Evolutionary conservation across 2,797 vertebrate genomes (phyloP).

Genomic region (Propithecus perrieri): DNA sequence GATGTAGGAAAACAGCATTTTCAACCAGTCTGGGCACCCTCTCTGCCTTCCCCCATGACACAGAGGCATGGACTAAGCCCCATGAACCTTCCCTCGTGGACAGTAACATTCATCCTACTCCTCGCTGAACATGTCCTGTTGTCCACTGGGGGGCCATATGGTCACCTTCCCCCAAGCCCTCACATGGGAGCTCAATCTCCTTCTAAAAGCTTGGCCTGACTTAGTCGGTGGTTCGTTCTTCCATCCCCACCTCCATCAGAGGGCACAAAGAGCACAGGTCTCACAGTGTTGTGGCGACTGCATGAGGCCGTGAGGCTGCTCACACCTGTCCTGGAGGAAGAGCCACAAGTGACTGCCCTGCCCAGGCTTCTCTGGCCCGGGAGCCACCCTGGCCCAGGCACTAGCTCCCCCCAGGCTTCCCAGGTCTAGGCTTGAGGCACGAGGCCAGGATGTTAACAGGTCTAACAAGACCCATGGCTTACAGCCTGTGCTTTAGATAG

Average conservation of each 20-base stretch:
- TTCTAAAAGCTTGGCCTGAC: background rate
- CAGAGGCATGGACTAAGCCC: background rate
- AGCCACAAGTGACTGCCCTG: rapidly evolving
- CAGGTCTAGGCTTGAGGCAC: background rate
- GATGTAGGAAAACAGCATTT: background rate
- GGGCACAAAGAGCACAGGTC: background rate
- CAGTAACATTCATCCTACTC: rapidly evolving
- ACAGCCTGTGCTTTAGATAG: background rate
- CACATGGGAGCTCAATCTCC: background rate
- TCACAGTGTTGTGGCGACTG: background rate
- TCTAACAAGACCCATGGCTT: background rate
- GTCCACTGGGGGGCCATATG: rapidly evolving
- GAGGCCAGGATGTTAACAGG: background rate
- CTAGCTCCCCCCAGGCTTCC: background rate
- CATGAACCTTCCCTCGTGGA: background rate
- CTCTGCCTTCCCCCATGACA: background rate
- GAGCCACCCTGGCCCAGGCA: background rate
- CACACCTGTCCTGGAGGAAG: background rate
- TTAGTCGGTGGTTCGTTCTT: background rate
- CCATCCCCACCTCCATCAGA: background rate
- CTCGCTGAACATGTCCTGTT: rapidly evolving
- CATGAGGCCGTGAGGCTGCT: background rate
- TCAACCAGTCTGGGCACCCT: rapidly evolving
- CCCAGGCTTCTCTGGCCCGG: background rate
- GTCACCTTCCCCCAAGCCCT: background rate